Percentiles rank a stretch among this genome's conserved stretches.
phyloP scores from a whole-genome alignment of 2,113 vertebrate genomes.

The Craseonycteris thonglongyai region DNA sequence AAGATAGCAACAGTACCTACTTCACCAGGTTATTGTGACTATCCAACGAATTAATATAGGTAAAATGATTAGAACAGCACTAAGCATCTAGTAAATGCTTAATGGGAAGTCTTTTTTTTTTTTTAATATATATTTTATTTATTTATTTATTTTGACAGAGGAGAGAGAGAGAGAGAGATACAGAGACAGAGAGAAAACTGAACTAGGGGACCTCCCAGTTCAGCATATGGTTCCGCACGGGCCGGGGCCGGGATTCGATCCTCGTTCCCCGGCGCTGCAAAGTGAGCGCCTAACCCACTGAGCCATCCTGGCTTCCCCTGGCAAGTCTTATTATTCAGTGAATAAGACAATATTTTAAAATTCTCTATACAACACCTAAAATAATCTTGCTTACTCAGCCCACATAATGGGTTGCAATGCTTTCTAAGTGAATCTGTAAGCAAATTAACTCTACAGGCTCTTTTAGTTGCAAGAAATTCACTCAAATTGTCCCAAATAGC shows the following conservation, averaged over 20 bases:
- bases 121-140: too few species aligned
- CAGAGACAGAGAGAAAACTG: too few species aligned
- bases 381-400: neutral
- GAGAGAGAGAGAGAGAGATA: too few species aligned
- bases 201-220: too few species aligned
- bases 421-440: neutral
- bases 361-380: neutral
- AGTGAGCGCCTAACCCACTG: too few species aligned
- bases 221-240: too few species aligned
- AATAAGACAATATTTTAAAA: neutral
- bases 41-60: neutral
- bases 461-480: neutral
- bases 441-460: neutral
- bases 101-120: too few species aligned
- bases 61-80: slow-evolving; percentile 10
- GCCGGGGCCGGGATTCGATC: too few species aligned
- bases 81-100: neutral
- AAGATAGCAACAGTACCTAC: neutral
- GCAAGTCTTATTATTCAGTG: neutral
- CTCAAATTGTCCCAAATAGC: neutral
- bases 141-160: too few species aligned
- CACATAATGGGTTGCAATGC: neutral
- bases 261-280: too few species aligned
- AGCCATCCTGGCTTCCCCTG: too few species aligned
- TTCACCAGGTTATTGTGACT: neutral